Conservation (phyloP, 2,113 vertebrate genomes). For the Planiliza haematocheilus region DNA sequence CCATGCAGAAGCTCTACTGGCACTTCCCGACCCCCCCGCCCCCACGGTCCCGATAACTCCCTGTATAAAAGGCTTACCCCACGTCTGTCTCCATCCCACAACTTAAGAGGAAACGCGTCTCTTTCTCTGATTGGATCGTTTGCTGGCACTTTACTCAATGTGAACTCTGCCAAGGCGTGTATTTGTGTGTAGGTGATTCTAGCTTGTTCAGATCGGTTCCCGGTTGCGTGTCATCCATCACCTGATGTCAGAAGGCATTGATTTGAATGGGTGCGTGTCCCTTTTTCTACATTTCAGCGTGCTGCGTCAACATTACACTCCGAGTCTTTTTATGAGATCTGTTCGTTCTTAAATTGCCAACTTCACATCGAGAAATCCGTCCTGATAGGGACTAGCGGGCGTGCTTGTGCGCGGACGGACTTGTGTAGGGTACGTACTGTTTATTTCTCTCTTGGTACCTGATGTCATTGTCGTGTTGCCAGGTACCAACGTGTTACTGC, state of each 20-base stretch:
- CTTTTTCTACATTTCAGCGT: slow-evolving; percentile 74
- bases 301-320: slow-evolving; percentile 54
- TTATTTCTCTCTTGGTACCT: slow-evolving; percentile 73
- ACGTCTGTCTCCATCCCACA: slow-evolving; percentile 32
- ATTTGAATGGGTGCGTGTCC: slow-evolving; percentile 54
- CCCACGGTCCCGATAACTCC: slow-evolving; percentile 43
- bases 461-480: slow-evolving; percentile 70
- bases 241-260: slow-evolving; percentile 67
- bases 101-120: slow-evolving; percentile 56
- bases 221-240: slow-evolving; percentile 59
- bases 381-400: slow-evolving; percentile 10
- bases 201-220: slow-evolving; percentile 66
- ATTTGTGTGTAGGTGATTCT: slow-evolving; percentile 66
- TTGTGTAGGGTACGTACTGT: slow-evolving; percentile 51
- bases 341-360: slow-evolving; percentile 77
- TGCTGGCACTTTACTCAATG: slow-evolving; percentile 82
- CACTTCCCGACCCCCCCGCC: slow-evolving; percentile 38
- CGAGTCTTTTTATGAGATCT: slow-evolving; percentile 63
- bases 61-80: slow-evolving; percentile 47
- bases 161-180: slow-evolving; percentile 82
- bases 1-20: slow-evolving; percentile 39
- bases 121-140: slow-evolving; percentile 75
- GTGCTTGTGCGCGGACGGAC: slow-evolving; percentile 42
- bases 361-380: no score
- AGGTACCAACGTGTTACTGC: slow-evolving; percentile 77